These are phyloP conservation scores for Allolobophora icterica DNA, from an alignment of 2,888 invertebrate genomes.

Conservation along the genomic window DNA sequence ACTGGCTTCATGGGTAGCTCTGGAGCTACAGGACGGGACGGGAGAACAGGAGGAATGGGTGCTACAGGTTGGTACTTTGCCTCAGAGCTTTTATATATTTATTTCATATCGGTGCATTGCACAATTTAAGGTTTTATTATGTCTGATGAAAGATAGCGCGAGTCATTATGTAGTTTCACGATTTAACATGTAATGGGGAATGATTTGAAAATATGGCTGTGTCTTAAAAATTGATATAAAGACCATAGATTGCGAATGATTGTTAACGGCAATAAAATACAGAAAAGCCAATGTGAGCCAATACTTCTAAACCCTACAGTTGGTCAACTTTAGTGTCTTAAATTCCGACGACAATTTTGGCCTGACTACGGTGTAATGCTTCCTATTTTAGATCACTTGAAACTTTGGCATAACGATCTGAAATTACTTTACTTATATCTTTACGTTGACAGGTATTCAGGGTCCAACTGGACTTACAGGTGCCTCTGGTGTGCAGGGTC, in stretches of 20 bases:
- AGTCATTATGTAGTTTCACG: too few species aligned
- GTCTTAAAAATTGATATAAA: too few species aligned
- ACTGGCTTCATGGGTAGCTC: not conserved
- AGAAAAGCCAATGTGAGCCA: not conserved
- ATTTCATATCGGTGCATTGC: too few species aligned
- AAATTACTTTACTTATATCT: not conserved
- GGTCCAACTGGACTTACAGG: constrained; percentile 31
- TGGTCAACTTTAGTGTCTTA: not conserved
- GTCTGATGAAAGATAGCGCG: too few species aligned
- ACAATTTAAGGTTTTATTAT: too few species aligned
- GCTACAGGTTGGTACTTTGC: not conserved
- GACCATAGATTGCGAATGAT: too few species aligned
- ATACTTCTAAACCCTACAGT: not conserved
- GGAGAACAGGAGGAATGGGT: constrained; percentile 26
- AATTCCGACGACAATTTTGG: not conserved
- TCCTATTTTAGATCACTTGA: too few species aligned
- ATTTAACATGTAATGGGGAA: too few species aligned
- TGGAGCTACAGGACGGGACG: not conserved
- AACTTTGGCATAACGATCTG: not conserved
- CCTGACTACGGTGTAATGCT: too few species aligned
- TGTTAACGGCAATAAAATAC: too few species aligned
- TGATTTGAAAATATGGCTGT: too few species aligned
- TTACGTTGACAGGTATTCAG: not conserved
- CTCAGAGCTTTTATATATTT: not conserved
- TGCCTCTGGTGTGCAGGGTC: constrained; percentile 20